Percentiles rank a stretch among this genome's conserved stretches.
Evolutionary conservation across 2,113 vertebrate genomes (phyloP).

Genomic region (Nannobrachium achirus): DNA sequence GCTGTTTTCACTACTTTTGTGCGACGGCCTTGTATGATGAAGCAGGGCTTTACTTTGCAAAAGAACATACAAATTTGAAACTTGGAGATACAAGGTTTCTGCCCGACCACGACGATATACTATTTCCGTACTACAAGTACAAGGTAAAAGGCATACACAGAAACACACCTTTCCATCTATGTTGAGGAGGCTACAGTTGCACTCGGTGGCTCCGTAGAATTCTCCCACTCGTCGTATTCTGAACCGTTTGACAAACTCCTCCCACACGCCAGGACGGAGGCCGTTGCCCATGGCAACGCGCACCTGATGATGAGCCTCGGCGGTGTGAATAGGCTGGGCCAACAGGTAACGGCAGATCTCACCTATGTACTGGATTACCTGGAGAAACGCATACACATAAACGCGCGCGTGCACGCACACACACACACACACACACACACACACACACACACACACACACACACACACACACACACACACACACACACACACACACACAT

Average conservation of each 20-base stretch:
- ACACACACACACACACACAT: neutral
- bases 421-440: neutral
- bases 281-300: constrained; percentile 89
- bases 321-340: constrained; percentile 77
- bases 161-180: constrained; percentile 86
- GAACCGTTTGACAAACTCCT: constrained; percentile 86
- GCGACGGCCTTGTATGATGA: no score
- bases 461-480: neutral
- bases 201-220: constrained; percentile 93
- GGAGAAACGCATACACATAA: constrained; percentile 18
- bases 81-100: no score
- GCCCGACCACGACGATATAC: no score
- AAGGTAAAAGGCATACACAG: neutral
- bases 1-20: no score
- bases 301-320: constrained; percentile 80
- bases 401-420: neutral
- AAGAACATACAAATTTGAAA: no score
- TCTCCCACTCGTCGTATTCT: constrained; percentile 83
- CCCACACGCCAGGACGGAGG: constrained; percentile 86
- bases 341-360: constrained; percentile 92
- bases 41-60: no score
- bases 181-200: constrained; percentile 93
- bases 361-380: constrained; percentile 93
- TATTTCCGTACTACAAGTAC: no score
- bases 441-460: constrained; percentile 1